A percentile compares a stretch with the other conserved stretches of the same genome.
Evolutionary conservation across 2,888 invertebrate species (phyloP).

Genomic region (Cephus sareptanus): DNA sequence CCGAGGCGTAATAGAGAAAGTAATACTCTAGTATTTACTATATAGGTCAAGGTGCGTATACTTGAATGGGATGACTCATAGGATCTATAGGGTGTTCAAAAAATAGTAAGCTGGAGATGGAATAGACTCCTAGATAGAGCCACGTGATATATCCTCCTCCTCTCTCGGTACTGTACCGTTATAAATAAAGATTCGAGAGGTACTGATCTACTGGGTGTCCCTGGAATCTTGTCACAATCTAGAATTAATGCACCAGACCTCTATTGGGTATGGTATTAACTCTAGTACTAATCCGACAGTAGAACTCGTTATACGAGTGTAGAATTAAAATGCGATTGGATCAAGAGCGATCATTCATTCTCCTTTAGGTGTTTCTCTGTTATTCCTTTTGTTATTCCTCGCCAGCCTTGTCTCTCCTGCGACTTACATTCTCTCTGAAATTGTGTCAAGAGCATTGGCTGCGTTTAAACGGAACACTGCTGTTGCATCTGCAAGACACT

Average conservation of each 20-base stretch:
- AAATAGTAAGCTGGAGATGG: background rate
- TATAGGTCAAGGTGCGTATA: constrained; percentile 49
- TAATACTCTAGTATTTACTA: constrained; percentile 40
- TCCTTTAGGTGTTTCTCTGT: background rate
- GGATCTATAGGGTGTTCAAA: constrained; percentile 3
- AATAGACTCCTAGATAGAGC: background rate
- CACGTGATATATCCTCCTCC: background rate
- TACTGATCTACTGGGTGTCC: background rate
- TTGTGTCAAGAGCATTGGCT: background rate
- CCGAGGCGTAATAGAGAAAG: constrained; percentile 32
- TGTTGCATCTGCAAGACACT: background rate
- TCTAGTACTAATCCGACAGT: background rate
- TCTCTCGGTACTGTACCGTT: background rate
- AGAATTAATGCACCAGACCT: background rate
- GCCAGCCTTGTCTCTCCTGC: background rate
- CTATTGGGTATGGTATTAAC: background rate
- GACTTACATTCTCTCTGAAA: background rate
- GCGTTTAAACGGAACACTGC: background rate
- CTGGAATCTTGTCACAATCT: background rate
- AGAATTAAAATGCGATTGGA: background rate
- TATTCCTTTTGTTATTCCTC: background rate
- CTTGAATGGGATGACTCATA: constrained; percentile 28
- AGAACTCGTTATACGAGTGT: background rate
- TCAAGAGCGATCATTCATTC: background rate
- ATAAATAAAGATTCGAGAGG: background rate